A percentile compares a stretch with the other conserved stretches of the same genome.
Evolutionary conservation across 2,113 vertebrate species (phyloP).

Genomic region (Pluvialis apricaria): DNA sequence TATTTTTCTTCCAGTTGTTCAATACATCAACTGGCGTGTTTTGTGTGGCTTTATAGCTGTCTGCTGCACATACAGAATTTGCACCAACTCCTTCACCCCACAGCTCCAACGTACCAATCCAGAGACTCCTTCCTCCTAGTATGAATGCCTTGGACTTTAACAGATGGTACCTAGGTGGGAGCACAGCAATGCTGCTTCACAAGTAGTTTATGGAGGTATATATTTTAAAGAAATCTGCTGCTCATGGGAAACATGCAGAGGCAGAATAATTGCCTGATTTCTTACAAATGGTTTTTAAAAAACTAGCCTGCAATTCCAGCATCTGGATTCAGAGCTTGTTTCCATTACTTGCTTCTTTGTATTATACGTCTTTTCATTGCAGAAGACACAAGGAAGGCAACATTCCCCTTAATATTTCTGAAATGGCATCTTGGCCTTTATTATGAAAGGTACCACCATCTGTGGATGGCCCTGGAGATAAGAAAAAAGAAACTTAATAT

Average conservation of each 20-base stretch:
- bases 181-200: not conserved
- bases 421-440: not conserved
- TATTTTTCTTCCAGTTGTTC: not conserved
- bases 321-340: not conserved
- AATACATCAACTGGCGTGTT: not conserved
- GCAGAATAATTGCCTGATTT: not conserved
- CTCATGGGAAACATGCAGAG: not conserved
- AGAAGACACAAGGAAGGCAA: not conserved
- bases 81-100: not conserved
- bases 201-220: not conserved
- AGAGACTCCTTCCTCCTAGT: not conserved
- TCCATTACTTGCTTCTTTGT: not conserved
- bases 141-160: not conserved
- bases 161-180: not conserved
- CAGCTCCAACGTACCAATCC: not conserved
- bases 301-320: not conserved
- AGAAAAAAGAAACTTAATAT: not conserved
- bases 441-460: not conserved
- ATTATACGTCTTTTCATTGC: not conserved
- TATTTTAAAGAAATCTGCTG: not conserved
- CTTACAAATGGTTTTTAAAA: not conserved
- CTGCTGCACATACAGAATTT: not conserved
- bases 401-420: not conserved
- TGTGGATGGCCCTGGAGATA: not conserved
- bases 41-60: not conserved